Evolutionary conservation across 1,140 invertebrate genomes (phyloP).

Genomic region (Magallana angulata): DNA sequence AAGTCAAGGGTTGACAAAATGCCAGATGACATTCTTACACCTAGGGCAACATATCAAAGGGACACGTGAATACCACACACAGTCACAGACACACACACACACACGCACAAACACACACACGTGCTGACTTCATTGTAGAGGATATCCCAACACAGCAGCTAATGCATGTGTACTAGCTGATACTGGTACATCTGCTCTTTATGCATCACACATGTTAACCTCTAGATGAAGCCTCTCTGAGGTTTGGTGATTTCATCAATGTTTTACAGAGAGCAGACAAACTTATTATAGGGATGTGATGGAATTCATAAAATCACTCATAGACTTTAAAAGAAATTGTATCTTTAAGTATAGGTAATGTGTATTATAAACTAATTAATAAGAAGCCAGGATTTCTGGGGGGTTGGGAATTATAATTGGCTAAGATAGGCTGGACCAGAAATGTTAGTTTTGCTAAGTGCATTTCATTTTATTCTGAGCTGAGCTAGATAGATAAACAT

Average conservation of each 20-base stretch:
- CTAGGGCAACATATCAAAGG: background rate
- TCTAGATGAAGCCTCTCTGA: background rate
- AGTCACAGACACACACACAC: background rate
- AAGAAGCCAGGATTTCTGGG: too few relatives aligned
- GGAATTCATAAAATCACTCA: background rate
- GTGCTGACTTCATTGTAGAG: background rate
- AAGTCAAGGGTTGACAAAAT: background rate
- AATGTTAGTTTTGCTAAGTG: too few relatives aligned
- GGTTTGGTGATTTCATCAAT: background rate
- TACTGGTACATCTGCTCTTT: conserved; percentile 8
- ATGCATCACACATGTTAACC: background rate
- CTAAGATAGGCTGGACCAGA: too few relatives aligned
- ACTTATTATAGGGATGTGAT: background rate
- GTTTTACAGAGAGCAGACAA: background rate
- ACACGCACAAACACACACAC: background rate
- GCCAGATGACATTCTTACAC: conserved; percentile 12
- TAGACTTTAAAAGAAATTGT: background rate
- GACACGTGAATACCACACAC: background rate
- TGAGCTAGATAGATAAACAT: background rate
- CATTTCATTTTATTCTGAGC: background rate
- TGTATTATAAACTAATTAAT: background rate
- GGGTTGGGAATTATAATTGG: too few relatives aligned
- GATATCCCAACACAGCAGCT: background rate
- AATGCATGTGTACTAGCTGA: too few relatives aligned
- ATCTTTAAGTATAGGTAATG: background rate